Evolutionary conservation across 2,113 vertebrate species (phyloP).

Genomic region (Nesoenas mayeri): DNA sequence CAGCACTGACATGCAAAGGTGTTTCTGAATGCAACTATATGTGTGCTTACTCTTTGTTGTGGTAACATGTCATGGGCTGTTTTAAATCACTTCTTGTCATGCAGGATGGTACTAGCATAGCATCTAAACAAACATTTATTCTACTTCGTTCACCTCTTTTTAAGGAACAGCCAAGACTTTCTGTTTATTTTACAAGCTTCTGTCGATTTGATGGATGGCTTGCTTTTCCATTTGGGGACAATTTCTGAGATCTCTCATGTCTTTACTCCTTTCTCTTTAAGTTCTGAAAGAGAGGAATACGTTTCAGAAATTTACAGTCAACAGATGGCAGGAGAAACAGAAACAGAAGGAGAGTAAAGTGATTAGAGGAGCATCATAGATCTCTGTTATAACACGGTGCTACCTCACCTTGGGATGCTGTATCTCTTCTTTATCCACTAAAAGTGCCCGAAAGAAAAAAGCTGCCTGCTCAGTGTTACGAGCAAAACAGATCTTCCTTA

Average conservation of each 20-base stretch:
- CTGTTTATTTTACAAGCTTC: not conserved
- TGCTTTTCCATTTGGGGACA: not conserved
- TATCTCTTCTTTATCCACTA: not conserved
- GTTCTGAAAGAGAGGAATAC: not conserved
- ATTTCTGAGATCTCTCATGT: not conserved
- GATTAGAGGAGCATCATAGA: not conserved
- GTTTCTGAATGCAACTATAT: not conserved
- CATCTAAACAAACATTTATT: not conserved
- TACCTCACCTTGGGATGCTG: not conserved
- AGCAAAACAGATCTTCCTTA: not conserved
- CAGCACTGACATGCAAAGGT: not conserved
- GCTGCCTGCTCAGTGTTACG: accelerated
- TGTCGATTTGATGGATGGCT: not conserved
- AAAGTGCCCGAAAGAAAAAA: not conserved
- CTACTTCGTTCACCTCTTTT: not conserved
- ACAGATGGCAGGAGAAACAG: not conserved
- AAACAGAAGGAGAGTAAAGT: not conserved
- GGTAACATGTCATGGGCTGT: not conserved
- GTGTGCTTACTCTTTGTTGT: not conserved
- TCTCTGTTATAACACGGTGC: not conserved
- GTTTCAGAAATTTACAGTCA: not conserved
- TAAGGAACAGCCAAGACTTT: not conserved
- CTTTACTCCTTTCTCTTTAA: not conserved
- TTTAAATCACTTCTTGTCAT: not conserved
- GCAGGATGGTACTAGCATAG: not conserved